phyloP scores from a whole-genome alignment of 2,113 vertebrate genomes.

The Taxidea taxus region DNA sequence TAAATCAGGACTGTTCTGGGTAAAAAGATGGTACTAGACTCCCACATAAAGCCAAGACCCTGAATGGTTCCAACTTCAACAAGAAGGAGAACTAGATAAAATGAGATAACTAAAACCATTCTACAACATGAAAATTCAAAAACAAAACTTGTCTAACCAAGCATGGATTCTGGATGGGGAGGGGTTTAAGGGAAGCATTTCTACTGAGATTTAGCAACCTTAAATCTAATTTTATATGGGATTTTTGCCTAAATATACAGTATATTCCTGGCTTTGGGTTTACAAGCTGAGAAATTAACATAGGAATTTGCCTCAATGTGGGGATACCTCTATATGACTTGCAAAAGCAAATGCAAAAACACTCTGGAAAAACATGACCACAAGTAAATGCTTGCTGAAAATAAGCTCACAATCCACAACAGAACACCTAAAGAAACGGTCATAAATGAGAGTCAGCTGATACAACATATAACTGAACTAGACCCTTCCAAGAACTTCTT shows the following conservation, averaged over 20 bases:
- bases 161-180: not conserved
- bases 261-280: not conserved
- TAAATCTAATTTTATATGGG: not conserved
- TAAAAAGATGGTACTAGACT: not conserved
- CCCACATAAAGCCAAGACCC: not conserved
- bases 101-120: not conserved
- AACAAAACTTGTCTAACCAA: not conserved
- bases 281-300: not conserved
- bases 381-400: slow-evolving; percentile 21
- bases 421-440: slow-evolving; percentile 13
- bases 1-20: not conserved
- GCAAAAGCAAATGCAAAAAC: not conserved
- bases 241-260: not conserved
- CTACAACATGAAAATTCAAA: not conserved
- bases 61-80: not conserved
- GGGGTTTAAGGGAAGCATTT: not conserved
- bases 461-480: not conserved
- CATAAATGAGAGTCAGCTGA: not conserved
- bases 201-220: not conserved
- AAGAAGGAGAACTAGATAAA: not conserved
- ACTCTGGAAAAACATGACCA: not conserved
- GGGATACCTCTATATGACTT: not conserved
- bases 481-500: not conserved
- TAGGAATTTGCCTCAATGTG: not conserved
- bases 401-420: not conserved